Percentiles rank a stretch among this genome's conserved stretches.
These are phyloP conservation scores for Microtus californicus DNA, from an alignment of 2,797 vertebrate genomes.

Conservation along the genomic window DNA sequence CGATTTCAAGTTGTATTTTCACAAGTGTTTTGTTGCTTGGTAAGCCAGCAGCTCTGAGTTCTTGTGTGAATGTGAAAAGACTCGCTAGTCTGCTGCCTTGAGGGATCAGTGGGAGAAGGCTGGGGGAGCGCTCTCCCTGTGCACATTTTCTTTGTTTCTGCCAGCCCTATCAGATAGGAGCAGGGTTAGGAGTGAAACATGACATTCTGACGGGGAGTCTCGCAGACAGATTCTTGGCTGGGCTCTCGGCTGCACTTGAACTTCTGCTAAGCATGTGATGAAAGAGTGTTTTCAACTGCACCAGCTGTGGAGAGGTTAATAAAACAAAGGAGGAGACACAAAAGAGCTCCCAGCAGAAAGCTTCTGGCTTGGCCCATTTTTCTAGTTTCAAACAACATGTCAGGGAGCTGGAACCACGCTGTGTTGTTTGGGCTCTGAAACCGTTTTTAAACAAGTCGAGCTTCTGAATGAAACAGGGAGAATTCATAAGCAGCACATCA, in stretches of 20 bases:
- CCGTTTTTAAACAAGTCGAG: conserved; percentile 35
- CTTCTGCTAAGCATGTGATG: conserved; percentile 84
- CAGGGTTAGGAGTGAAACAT: conserved; percentile 78
- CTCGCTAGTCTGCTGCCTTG: conserved; percentile 11
- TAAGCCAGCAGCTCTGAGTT: not conserved
- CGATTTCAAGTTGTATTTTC: conserved; percentile 7
- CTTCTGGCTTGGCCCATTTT: conserved; percentile 79
- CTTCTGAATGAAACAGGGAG: conserved; percentile 54
- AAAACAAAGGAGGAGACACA: conserved; percentile 84
- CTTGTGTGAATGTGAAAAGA: conserved; percentile 52
- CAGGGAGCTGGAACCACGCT: conserved; percentile 43
- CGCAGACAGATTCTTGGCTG: conserved; percentile 84
- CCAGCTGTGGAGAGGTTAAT: conserved; percentile 84
- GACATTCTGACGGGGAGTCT: conserved; percentile 79
- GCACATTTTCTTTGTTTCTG: conserved; percentile 74
- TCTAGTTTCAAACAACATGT: conserved; percentile 76
- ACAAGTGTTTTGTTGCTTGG: not conserved
- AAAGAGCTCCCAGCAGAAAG: conserved; percentile 75
- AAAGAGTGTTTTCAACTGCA: conserved; percentile 86
- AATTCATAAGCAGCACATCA: not conserved
- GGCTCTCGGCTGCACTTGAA: conserved; percentile 78
- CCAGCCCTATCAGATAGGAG: conserved; percentile 78
- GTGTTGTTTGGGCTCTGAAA: conserved; percentile 38
- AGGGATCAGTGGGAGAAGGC: conserved; percentile 66
- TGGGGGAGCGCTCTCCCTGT: conserved; percentile 57